These are phyloP conservation scores for Gallinago undulata DNA, from an alignment of 2,113 vertebrate genomes.

Conservation along the genomic window DNA sequence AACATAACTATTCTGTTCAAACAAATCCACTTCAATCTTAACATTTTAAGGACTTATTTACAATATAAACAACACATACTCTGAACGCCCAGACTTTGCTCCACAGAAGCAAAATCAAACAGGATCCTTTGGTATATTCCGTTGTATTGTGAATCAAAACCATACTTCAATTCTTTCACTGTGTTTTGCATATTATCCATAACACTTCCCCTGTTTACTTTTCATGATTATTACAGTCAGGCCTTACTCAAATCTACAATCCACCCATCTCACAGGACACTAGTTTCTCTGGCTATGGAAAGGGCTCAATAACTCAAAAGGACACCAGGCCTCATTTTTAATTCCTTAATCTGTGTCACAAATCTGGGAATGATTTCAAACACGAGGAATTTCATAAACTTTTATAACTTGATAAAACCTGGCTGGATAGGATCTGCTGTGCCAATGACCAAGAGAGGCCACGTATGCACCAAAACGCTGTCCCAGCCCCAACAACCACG, in stretches of 20 bases:
- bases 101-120: not conserved
- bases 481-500: rapidly evolving
- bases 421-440: not conserved
- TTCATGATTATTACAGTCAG: not conserved
- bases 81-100: constrained; percentile 11
- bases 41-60: constrained; percentile 46
- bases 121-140: not conserved
- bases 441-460: not conserved
- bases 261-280: not conserved
- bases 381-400: not conserved
- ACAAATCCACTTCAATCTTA: constrained; percentile 42
- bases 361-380: not conserved
- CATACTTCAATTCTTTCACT: not conserved
- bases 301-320: not conserved
- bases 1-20: constrained; percentile 49
- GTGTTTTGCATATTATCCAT: not conserved
- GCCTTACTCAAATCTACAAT: not conserved
- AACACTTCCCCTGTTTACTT: not conserved
- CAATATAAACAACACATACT: not conserved
- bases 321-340: not conserved
- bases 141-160: not conserved
- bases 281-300: not conserved
- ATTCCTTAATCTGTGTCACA: not conserved
- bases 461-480: rapidly evolving
- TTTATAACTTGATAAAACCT: not conserved